Evolutionary conservation across 2,113 vertebrate species (phyloP).

Genomic region (Glareola pratincola): DNA sequence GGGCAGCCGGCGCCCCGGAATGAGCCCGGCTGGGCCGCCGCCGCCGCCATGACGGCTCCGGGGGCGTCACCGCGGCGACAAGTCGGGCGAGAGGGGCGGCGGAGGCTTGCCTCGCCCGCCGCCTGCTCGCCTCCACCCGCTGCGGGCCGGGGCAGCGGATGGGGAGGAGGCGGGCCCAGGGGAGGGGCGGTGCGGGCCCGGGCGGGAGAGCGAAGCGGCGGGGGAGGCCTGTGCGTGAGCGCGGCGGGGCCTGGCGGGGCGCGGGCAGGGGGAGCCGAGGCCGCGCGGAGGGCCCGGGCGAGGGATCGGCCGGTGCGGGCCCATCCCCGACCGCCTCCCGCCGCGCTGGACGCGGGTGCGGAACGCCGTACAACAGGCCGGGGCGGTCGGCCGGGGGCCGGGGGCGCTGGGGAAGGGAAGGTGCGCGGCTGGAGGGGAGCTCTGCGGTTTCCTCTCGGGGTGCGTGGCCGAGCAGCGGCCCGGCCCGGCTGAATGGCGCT

Average conservation of each 20-base stretch:
- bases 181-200: not conserved
- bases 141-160: not conserved
- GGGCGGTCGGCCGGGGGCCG: not conserved
- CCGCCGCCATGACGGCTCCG: not conserved
- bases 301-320: no score
- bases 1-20: accelerated
- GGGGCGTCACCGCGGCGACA: no score
- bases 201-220: not conserved
- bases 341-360: no score
- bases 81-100: accelerated
- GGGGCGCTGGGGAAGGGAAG: not conserved
- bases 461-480: not conserved
- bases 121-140: accelerated
- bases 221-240: not conserved
- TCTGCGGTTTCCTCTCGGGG: accelerated
- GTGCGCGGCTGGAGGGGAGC: not conserved
- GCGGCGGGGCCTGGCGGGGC: no score
- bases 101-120: accelerated
- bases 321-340: not conserved
- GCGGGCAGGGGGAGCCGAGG: not conserved
- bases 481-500: no score
- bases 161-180: not conserved
- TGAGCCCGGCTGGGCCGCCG: accelerated
- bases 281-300: accelerated
- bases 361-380: not conserved